Percentiles rank a stretch among this genome's conserved stretches.
Conservation (phyloP, 2,113 vertebrate species). For the Psilopogon haemacephalus region DNA sequence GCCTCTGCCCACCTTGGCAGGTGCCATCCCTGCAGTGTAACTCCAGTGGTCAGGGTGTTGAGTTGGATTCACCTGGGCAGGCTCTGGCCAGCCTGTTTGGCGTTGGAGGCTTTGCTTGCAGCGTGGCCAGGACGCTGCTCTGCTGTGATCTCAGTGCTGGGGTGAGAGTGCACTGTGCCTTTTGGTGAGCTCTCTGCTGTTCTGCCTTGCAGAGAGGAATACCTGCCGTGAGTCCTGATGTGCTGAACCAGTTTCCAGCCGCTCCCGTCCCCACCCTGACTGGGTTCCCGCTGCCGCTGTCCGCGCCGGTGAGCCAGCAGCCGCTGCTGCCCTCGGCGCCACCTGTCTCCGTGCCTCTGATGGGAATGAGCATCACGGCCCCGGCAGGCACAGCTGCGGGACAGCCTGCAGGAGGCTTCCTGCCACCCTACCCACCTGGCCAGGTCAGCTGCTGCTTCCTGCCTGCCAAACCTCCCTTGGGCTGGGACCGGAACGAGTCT, state of each 20-base stretch:
- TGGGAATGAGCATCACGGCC: constrained; percentile 78
- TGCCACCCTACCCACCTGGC: constrained; percentile 74
- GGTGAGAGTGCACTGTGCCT: too few species aligned
- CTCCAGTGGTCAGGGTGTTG: neutral
- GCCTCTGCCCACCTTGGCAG: neutral
- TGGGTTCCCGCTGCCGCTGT: constrained; percentile 83
- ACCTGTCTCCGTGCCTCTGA: constrained; percentile 71
- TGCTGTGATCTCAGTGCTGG: too few species aligned
- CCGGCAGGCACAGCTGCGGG: constrained; percentile 69
- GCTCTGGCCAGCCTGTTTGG: neutral
- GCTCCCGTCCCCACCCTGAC: constrained; percentile 91
- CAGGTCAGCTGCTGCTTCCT: constrained; percentile 61
- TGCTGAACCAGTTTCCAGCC: constrained; percentile 89
- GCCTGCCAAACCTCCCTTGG: neutral
- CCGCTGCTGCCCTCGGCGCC: constrained; percentile 64
- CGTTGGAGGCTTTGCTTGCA: neutral
- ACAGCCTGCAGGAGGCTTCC: constrained; percentile 72
- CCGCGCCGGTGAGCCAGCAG: constrained; percentile 79
- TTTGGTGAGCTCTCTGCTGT: neutral
- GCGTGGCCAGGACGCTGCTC: too few species aligned
- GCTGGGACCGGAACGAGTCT: neutral
- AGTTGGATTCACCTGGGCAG: neutral
- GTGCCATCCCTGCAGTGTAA: neutral
- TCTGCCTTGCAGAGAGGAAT: constrained; percentile 84
- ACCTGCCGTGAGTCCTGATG: constrained; percentile 88